Evolutionary conservation across 2,113 vertebrate species (phyloP).

Genomic region (Lepus americanus): DNA sequence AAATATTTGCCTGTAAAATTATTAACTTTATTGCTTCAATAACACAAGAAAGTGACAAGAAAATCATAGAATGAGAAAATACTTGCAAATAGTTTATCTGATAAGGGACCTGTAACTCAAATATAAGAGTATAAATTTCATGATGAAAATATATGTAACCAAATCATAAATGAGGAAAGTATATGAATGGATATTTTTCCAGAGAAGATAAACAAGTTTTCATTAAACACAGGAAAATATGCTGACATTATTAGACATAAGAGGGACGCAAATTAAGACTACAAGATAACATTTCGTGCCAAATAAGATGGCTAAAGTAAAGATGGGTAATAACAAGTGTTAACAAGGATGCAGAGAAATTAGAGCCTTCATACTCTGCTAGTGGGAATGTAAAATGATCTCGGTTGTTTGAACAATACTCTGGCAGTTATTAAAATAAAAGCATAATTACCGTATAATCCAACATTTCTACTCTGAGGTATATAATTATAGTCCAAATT

Average conservation of each 20-base stretch:
- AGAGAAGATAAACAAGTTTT: not conserved
- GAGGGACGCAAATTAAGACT: not conserved
- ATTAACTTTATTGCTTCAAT: not conserved
- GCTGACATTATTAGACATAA: not conserved
- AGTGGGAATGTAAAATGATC: not conserved
- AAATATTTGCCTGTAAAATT: not conserved
- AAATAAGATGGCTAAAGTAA: not conserved
- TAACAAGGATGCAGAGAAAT: not conserved
- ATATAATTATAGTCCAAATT: not conserved
- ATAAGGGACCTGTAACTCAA: not conserved
- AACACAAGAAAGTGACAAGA: not conserved
- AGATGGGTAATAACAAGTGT: not conserved
- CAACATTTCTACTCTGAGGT: not conserved
- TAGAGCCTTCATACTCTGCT: not conserved
- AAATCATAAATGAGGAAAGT: not conserved
- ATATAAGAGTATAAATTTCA: not conserved
- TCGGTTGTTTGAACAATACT: not conserved
- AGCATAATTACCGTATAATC: not conserved
- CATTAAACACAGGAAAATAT: not conserved
- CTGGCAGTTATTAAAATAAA: not conserved
- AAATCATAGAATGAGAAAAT: not conserved
- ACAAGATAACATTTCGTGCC: not conserved
- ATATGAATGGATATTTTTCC: not conserved
- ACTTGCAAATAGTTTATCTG: not conserved
- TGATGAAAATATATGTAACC: not conserved